Conservation (phyloP, 2,113 vertebrate species). For the Ochotona princeps region DNA sequence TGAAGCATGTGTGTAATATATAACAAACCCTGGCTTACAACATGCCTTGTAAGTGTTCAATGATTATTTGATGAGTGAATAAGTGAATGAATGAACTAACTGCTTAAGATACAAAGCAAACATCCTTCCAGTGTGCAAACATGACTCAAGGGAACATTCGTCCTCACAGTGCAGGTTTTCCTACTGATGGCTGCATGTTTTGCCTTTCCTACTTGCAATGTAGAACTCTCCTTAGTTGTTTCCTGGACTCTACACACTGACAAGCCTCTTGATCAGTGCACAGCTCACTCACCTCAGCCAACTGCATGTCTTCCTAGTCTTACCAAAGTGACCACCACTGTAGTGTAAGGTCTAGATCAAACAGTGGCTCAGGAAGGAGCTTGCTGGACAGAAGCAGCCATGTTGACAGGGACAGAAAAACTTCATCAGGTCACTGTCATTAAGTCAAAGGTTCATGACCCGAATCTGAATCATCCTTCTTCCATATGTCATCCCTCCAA, state of each 20-base stretch:
- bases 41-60: background rate
- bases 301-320: background rate
- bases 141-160: background rate
- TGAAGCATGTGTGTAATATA: background rate
- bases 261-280: background rate
- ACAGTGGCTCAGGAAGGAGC: background rate
- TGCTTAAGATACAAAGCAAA: slow-evolving; percentile 1
- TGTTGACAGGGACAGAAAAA: background rate
- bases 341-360: background rate
- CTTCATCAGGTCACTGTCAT: background rate
- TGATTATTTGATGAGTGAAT: slow-evolving; percentile 18
- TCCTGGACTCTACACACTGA: background rate
- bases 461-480: background rate
- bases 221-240: background rate
- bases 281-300: background rate
- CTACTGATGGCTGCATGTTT: background rate
- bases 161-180: background rate
- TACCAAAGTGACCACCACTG: background rate
- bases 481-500: background rate
- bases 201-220: background rate
- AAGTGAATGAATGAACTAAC: background rate
- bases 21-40: background rate
- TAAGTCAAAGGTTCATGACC: background rate
- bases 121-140: background rate
- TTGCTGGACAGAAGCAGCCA: background rate